Percentiles rank a stretch among this genome's conserved stretches.
Conservation (phyloP, 2,797 vertebrate genomes). For the Hafferia zeledoni region DNA sequence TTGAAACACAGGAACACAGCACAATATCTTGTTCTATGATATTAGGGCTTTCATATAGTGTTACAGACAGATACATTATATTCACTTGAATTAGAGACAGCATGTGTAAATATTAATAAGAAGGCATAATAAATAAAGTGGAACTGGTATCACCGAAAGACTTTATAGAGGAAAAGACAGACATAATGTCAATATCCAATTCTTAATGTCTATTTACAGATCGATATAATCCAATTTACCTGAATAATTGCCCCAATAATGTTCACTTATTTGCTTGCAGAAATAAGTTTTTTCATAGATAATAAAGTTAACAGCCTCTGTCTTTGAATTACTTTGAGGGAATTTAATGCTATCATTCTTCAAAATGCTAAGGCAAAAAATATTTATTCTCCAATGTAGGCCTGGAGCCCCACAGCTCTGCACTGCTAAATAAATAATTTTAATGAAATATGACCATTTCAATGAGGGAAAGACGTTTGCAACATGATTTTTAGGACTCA, state of each 20-base stretch:
- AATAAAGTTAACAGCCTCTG: neutral
- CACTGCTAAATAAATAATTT: neutral
- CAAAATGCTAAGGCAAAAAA: neutral
- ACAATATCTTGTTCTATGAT: neutral
- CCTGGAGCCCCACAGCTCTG: neutral
- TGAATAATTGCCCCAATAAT: neutral
- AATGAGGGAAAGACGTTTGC: neutral
- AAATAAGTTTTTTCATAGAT: neutral
- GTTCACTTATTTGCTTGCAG: neutral
- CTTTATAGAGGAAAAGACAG: neutral
- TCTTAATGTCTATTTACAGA: neutral
- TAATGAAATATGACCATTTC: neutral
- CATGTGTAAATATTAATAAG: neutral
- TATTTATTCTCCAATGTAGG: accelerated
- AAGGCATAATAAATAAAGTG: neutral
- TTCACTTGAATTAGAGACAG: neutral
- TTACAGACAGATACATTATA: neutral
- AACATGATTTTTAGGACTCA: neutral
- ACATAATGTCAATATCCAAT: neutral
- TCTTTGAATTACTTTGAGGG: neutral
- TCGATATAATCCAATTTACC: neutral
- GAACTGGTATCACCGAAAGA: neutral
- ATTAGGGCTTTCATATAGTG: neutral
- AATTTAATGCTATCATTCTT: neutral
- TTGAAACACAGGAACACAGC: neutral